Evolutionary conservation across 2,797 vertebrate species (phyloP).

Genomic region (Melanotaenia boesemani): DNA sequence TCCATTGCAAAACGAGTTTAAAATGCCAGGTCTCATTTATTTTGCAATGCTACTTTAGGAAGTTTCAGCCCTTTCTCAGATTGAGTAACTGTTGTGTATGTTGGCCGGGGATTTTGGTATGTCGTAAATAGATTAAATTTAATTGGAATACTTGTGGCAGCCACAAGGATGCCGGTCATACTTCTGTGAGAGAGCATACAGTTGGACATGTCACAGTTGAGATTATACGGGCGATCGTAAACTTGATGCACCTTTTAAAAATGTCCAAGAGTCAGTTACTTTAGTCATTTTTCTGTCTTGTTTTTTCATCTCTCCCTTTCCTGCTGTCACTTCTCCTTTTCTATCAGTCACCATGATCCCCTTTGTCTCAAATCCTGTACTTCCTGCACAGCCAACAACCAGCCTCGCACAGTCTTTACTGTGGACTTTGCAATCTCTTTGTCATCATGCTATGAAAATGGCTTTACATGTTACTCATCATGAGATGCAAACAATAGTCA

Average conservation of each 20-base stretch:
- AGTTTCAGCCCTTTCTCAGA: background rate
- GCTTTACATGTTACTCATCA: background rate
- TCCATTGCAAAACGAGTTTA: slow-evolving; percentile 11
- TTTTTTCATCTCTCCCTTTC: slow-evolving; percentile 45
- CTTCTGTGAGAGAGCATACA: slow-evolving; percentile 1
- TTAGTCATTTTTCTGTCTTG: background rate
- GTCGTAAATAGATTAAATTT: slow-evolving; percentile 44
- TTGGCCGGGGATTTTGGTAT: slow-evolving; percentile 5
- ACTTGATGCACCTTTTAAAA: slow-evolving; percentile 14
- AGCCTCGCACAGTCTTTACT: slow-evolving; percentile 17
- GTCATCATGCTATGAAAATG: background rate
- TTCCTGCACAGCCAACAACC: slow-evolving; percentile 31
- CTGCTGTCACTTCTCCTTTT: slow-evolving; percentile 56
- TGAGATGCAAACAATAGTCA: background rate
- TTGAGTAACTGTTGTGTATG: slow-evolving; percentile 24
- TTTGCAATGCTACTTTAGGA: slow-evolving; percentile 3
- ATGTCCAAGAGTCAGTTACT: background rate
- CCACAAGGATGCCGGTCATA: slow-evolving; percentile 34
- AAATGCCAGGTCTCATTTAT: slow-evolving; percentile 16
- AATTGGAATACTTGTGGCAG: slow-evolving; percentile 43
- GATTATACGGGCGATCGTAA: background rate
- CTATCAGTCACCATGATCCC: slow-evolving; percentile 5
- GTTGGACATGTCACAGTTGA: slow-evolving; percentile 13
- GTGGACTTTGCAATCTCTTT: background rate
- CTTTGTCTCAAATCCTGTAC: background rate